A percentile compares a stretch with the other conserved stretches of the same genome.
phyloP scores from a whole-genome alignment of 1,140 invertebrate genomes.

The Aphis craccivora region DNA sequence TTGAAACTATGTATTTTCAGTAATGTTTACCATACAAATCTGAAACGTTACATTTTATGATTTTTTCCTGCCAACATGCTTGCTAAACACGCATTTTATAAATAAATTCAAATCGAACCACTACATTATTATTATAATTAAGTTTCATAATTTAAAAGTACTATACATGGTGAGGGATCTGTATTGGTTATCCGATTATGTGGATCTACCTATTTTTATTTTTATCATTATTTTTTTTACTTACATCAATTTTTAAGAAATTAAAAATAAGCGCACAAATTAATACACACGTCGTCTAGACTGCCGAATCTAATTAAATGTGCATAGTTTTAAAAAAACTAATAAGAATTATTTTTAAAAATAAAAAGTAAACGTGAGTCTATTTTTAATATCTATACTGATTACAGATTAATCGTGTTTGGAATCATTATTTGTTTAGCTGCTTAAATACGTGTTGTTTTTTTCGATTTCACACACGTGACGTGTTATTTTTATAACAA shows the following conservation, averaged over 20 bases:
- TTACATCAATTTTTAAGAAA: neutral
- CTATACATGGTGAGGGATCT: neutral
- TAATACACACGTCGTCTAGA: neutral
- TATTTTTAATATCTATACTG: neutral
- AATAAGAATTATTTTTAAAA: neutral
- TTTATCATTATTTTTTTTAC: neutral
- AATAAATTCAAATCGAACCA: neutral
- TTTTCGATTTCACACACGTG: neutral
- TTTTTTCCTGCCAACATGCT: neutral
- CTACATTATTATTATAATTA: constrained; percentile 3
- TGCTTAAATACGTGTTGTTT: neutral
- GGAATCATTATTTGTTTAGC: neutral
- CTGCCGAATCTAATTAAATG: neutral
- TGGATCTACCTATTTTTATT: neutral
- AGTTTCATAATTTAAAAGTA: neutral
- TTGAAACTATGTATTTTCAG: neutral
- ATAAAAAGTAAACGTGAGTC: neutral
- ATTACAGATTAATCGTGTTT: neutral
- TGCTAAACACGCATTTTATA: neutral
- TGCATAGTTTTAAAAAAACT: neutral
- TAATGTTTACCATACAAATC: neutral
- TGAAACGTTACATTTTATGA: neutral
- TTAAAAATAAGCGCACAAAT: neutral
- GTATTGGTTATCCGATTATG: neutral
- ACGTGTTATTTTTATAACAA: neutral